These are phyloP conservation scores for Lampropteryx suffumata DNA, from an alignment of 2,888 invertebrate genomes.

Conservation along the genomic window DNA sequence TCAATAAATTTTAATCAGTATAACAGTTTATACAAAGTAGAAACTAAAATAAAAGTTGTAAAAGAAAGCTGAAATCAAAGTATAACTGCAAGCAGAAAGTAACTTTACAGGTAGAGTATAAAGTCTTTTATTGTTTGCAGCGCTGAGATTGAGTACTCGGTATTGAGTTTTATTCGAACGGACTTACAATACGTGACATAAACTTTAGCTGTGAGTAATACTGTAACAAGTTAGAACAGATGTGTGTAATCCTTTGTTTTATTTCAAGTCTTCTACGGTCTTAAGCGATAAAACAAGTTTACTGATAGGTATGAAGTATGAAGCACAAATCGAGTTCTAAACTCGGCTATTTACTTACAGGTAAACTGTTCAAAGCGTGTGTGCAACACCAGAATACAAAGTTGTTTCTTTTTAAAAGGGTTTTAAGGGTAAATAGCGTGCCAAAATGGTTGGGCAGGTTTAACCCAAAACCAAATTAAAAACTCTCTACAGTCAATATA, in stretches of 20 bases:
- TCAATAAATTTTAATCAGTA: conserved; percentile 36
- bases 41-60: conserved; percentile 36
- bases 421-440: not conserved
- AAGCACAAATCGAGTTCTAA: conserved; percentile 17
- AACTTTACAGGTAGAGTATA: conserved; percentile 41
- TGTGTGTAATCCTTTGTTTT: conserved; percentile 43
- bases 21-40: conserved; percentile 34
- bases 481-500: conserved; percentile 3
- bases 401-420: conserved; percentile 5
- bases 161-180: conserved; percentile 56
- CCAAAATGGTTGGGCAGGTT: not conserved
- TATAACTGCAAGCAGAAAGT: conserved; percentile 35
- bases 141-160: conserved; percentile 36
- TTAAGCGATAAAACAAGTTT: conserved; percentile 20
- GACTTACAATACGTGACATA: conserved; percentile 55
- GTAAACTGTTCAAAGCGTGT: conserved; percentile 10
- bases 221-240: conserved; percentile 45
- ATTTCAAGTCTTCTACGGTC: conserved; percentile 22
- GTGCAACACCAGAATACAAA: conserved; percentile 14
- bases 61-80: conserved; percentile 32
- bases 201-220: conserved; percentile 46
- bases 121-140: conserved; percentile 38
- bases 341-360: conserved; percentile 2
- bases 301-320: conserved; percentile 19
- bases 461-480: conserved; percentile 7